Evolutionary conservation across 1,140 invertebrate genomes (phyloP).

Genomic region (Metopolophium dirhodum): DNA sequence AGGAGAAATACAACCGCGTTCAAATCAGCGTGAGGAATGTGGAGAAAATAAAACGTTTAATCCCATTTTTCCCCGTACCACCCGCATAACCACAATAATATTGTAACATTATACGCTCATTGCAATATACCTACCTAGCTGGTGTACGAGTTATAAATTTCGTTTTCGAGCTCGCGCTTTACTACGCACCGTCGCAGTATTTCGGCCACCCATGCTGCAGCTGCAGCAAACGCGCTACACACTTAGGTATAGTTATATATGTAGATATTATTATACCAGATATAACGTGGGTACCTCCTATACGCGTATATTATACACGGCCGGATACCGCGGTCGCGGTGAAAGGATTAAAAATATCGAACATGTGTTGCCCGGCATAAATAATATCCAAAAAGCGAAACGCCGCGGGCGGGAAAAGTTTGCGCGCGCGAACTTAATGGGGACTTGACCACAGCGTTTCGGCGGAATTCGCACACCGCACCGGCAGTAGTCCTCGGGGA

Average conservation of each 20-base stretch:
- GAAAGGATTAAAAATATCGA: slow-evolving; percentile 51
- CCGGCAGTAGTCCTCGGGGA: neutral
- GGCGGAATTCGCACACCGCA: slow-evolving; percentile 23
- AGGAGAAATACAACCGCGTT: neutral
- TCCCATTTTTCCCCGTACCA: neutral
- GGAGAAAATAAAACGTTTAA: neutral
- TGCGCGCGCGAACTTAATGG: slow-evolving; percentile 27
- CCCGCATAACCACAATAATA: neutral
- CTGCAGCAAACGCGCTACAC: neutral
- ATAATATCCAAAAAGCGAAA: slow-evolving; percentile 22
- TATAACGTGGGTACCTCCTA: neutral
- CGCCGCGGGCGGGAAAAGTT: slow-evolving; percentile 45
- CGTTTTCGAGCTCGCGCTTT: neutral
- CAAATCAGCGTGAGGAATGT: neutral
- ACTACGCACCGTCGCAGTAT: neutral
- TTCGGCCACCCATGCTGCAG: neutral
- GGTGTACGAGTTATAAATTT: neutral
- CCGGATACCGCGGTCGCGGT: neutral
- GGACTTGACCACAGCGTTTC: slow-evolving; percentile 17
- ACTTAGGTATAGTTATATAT: neutral
- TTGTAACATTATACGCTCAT: too few relatives aligned
- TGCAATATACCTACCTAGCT: too few relatives aligned
- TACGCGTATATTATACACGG: neutral
- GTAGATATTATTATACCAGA: neutral
- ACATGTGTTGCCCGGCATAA: slow-evolving; percentile 55